Evolutionary conservation across 2,888 invertebrate genomes (phyloP).

Genomic region (Eupithecia vulgata): DNA sequence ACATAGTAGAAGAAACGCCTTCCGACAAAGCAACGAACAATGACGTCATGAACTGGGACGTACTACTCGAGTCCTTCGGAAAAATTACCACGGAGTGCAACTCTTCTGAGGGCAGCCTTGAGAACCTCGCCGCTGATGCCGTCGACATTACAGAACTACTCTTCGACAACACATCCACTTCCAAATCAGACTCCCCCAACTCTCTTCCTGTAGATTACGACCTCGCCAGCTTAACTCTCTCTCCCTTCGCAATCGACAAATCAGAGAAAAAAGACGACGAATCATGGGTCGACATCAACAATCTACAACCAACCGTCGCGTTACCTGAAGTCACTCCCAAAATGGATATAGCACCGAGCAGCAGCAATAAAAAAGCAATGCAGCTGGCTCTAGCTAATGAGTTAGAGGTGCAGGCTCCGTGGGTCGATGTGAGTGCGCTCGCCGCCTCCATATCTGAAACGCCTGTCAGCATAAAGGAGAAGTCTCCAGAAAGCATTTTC

Average conservation of each 20-base stretch:
- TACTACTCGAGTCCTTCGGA: conserved; percentile 76
- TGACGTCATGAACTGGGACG: conserved; percentile 76
- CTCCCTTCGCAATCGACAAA: conserved; percentile 61
- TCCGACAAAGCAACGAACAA: conserved; percentile 43
- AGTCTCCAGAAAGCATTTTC: conserved; percentile 81
- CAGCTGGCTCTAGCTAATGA: conserved; percentile 90
- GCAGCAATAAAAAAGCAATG: conserved; percentile 78
- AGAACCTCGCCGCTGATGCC: conserved; percentile 65
- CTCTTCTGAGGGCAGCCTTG: conserved; percentile 72
- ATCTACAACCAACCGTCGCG: conserved; percentile 56
- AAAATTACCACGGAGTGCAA: conserved; percentile 77
- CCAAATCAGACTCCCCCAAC: conserved; percentile 57
- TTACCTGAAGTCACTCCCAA: conserved; percentile 48
- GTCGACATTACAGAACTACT: conserved; percentile 76
- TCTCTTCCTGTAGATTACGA: conserved; percentile 66
- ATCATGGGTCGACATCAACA: conserved; percentile 64
- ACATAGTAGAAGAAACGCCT: conserved; percentile 48
- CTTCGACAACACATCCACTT: conserved; percentile 65
- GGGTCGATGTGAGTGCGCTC: conserved; percentile 89
- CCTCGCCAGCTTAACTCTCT: conserved; percentile 63
- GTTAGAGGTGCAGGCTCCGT: conserved; percentile 89
- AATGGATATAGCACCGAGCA: conserved; percentile 62
- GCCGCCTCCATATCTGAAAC: conserved; percentile 86
- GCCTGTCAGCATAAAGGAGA: conserved; percentile 86
- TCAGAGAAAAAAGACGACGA: conserved; percentile 57